These are phyloP conservation scores for Charadrius vociferus DNA, from an alignment of 2,113 vertebrate genomes.

Conservation along the genomic window DNA sequence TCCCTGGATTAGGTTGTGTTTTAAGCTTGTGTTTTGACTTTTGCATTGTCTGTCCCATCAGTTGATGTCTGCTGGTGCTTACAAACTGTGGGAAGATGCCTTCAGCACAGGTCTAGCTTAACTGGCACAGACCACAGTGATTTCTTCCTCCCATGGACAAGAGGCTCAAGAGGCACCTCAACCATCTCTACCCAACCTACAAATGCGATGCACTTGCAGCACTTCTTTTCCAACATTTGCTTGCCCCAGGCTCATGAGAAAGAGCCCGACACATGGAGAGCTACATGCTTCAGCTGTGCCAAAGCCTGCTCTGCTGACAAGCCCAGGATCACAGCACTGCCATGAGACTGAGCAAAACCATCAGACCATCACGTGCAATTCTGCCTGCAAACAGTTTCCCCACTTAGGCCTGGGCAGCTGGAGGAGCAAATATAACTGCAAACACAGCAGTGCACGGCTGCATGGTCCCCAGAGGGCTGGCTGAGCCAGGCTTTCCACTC, in stretches of 20 bases:
- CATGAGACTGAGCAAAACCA: neutral
- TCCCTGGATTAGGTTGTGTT: neutral
- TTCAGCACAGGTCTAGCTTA: neutral
- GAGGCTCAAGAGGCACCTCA: neutral
- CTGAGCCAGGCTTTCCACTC: neutral
- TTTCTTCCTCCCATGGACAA: neutral
- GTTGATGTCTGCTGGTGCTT: neutral
- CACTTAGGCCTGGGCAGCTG: neutral
- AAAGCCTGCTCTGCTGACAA: neutral
- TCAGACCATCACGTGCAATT: accelerated
- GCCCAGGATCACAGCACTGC: accelerated
- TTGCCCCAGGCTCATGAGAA: neutral
- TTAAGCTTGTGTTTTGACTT: neutral
- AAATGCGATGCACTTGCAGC: accelerated
- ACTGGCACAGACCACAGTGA: too few relatives aligned
- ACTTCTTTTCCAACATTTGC: neutral
- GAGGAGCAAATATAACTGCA: neutral
- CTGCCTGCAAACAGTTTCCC: neutral
- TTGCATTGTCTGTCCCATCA: neutral
- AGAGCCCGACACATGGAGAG: neutral
- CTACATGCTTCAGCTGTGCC: neutral
- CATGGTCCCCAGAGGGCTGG: accelerated
- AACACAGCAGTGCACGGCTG: accelerated
- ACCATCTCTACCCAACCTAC: neutral
- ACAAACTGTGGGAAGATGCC: neutral